Base-by-base conservation (phyloP, 1,140 invertebrate genomes). In the Calycopis cecrops region DNA sequence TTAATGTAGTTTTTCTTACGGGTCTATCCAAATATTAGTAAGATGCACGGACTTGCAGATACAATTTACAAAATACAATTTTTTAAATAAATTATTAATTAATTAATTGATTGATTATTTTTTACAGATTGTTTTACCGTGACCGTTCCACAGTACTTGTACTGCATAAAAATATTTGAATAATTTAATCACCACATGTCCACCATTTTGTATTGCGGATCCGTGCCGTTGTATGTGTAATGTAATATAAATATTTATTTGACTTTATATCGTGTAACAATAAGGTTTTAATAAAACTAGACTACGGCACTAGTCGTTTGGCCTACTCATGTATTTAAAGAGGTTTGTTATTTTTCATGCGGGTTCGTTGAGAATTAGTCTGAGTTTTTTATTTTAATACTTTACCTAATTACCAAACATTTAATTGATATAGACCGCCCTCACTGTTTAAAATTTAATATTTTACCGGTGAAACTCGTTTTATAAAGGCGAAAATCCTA, bases 271-370 rank as follows among this genome's bases (percentile, higher is more conserved):
- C 11, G 34, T 34, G 38, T 54, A 18, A 44, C 14, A n/a, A 14
- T 52, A 52, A 40, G 35, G 14, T 52, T 52, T 37, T 14, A 18
- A 52, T 52, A 40, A 21, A n/a, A 34, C 12, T 34, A 16, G 38
- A 47, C 33, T 14, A 34, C 28, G 18, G 12, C 21, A 21, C 14
- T 44, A 54, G 52, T 21, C 18, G 35, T 17, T 44, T 44, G 40
- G 40, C 48, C 48, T 28, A 49, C 21, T 28, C n/a, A 12, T 21
- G 10, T 49, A 40, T 40, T 2, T 40, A 40, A 1, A n/a, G n/a
- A n/a, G n/a, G n/a, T 40, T 12, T 16, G 38, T 40, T 40, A 40
- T 14, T 14, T 14, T 14, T 14, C 12, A 4, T 14, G 16, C 9
- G 14, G 9, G 40, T 16, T 12, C 9, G 9, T 16, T 44, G 14